These are phyloP conservation scores for Neosilurus hyrtlii DNA, from an alignment of 2,797 vertebrate genomes.

Conservation along the genomic window DNA sequence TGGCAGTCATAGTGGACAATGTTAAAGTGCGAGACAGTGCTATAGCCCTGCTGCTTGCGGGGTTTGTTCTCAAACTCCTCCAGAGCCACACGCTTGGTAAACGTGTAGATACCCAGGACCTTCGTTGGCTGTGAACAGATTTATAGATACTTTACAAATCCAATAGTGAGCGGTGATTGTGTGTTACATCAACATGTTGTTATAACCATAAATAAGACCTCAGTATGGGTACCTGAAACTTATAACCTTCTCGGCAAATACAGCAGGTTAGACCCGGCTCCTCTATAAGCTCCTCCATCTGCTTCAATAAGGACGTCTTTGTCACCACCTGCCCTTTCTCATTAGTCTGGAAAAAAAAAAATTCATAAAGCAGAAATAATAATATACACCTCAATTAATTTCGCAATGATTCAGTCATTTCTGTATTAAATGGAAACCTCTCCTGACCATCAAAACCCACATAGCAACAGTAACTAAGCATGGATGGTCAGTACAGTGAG, in stretches of 20 bases:
- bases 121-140: conserved; percentile 85
- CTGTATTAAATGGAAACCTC: background rate
- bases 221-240: conserved; percentile 85
- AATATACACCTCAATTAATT: background rate
- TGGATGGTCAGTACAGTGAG: background rate
- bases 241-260: conserved; percentile 97
- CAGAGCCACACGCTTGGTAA: conserved; percentile 91
- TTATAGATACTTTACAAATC: background rate
- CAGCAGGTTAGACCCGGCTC: conserved; percentile 97
- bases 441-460: background rate
- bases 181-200: background rate
- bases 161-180: background rate
- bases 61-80: conserved; percentile 97
- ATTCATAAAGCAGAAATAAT: background rate
- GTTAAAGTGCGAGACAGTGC: conserved; percentile 99
- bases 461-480: background rate
- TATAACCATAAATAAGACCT: background rate
- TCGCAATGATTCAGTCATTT: too few relatives aligned
- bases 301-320: conserved; percentile 93
- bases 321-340: conserved; percentile 99
- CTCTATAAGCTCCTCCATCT: conserved; percentile 98
- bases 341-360: conserved; percentile 82
- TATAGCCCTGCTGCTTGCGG: conserved; percentile 97
- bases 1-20: conserved; percentile 99
- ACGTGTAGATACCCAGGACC: conserved; percentile 97